phyloP scores from a whole-genome alignment of 2,888 invertebrate species.

The Tineola bisselliella region DNA sequence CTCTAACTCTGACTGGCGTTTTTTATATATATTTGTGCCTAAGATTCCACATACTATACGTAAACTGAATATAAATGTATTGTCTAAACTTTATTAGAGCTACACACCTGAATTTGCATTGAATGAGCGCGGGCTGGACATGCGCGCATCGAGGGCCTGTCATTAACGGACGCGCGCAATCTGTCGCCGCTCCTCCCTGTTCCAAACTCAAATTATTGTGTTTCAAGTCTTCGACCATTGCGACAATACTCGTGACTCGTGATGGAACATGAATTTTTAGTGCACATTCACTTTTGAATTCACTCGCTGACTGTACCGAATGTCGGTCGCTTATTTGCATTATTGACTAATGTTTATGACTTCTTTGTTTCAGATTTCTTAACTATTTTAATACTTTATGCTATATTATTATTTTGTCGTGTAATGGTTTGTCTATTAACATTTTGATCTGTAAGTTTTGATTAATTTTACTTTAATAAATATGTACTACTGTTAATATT shows the following conservation, averaged over 20 bases:
- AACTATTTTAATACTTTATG: not conserved
- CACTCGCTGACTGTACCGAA: slow-evolving; percentile 19
- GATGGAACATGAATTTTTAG: slow-evolving; percentile 22
- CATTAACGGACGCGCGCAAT: slow-evolving; percentile 57
- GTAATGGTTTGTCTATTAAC: not conserved
- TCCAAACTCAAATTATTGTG: slow-evolving; percentile 56
- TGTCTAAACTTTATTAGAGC: slow-evolving; percentile 37
- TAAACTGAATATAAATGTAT: slow-evolving; percentile 21
- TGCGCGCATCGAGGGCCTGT: slow-evolving; percentile 48
- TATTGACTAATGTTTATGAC: slow-evolving; percentile 8
- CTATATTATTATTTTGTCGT: not conserved
- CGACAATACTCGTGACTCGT: slow-evolving; percentile 17
- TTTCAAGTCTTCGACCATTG: slow-evolving; percentile 24
- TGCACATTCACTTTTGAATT: slow-evolving; percentile 13
- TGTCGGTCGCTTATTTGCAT: slow-evolving; percentile 6
- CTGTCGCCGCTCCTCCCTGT: slow-evolving; percentile 47
- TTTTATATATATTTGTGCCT: too few species aligned
- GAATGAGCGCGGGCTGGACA: slow-evolving; percentile 62
- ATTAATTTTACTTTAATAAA: too few species aligned
- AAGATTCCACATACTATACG: too few species aligned
- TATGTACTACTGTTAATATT: not conserved
- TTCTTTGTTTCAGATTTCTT: slow-evolving; percentile 5
- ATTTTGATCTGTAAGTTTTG: too few species aligned
- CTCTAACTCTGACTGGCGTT: too few species aligned
- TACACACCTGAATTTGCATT: slow-evolving; percentile 49